Base-by-base conservation (phyloP, 1,140 invertebrate genomes). In the Calephelis nemesis region DNA sequence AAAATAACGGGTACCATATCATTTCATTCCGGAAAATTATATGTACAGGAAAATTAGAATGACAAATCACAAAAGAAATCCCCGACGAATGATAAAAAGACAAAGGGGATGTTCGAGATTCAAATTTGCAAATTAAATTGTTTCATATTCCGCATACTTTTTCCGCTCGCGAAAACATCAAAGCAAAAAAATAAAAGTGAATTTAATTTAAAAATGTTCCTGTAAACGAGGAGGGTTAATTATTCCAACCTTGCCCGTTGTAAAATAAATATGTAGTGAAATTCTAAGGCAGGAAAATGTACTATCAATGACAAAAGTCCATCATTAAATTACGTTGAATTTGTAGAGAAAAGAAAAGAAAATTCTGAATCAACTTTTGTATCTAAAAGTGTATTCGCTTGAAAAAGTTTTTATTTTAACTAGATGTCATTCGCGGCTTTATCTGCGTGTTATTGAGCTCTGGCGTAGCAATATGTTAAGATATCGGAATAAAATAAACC, bases 191-290 rank as follows among this genome's bases (percentile, higher is more conserved):
- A 60, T 60, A 60, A 66, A 52, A 66, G 15, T 54, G 50, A 19
- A 66, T 66, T 66, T 66, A 66, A 66, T 66, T 66, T 66, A 66
- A 66, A 58, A 66, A 66, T 66, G 52, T 66, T 58, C 64, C 39
- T 66, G 50, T 66, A 66, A 66, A 66, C 64, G 49, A 40, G 52
- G 52, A 13, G 64, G 49, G 64, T 45, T 66, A 66, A 66, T 66
- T 66, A 66, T 66, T 66, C 64, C 64, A 58, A 66, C 64, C 50
- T 66, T 66, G 42, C 39, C 64, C 50, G 30, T 54, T 65, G 54
- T 65, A 66, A 66, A 66, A 66, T 66, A 66, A 58, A 63, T 63
- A 63, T 63, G 50, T 47, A 54, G 64, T 49, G 39, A 39, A 54
- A 54, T 66, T 58, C 50, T 66, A 54, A 66, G 65, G 52, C 19